Base-by-base conservation (phyloP, 2,888 invertebrate species). In the Anticlea derivata region DNA sequence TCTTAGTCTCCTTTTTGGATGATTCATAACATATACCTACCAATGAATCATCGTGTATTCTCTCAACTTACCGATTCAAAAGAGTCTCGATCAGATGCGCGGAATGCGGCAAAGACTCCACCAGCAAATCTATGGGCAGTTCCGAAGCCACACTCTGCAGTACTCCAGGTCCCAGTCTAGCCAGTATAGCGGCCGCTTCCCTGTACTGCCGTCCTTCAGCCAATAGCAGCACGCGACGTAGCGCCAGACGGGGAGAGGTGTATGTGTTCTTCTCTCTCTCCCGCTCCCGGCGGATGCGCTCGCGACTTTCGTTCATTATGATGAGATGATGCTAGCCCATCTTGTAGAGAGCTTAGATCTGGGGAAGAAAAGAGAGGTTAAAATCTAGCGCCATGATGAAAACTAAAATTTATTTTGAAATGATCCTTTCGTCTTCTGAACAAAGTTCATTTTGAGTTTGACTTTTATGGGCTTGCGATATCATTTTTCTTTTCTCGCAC, bases 71-170 rank as follows among this genome's bases (percentile, higher is more conserved):
- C 94, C 94, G 92, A 64, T 92, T 92, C 53, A 94, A 95, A 12
- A 98, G 92, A 0, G 97, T 96, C 78, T 98, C 98, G 63, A 98
- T 89, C 37, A 98, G 92, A 65, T 96, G 95, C 1, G 98, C 93
- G 10, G 96, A 96, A 77, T 96, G 96, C 0, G 98, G 98, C 79
- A 98, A 89, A 1, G 97, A 95, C 65, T 97, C 97, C n/a, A 97
- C 94, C 63, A 98, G 91, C 62, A 97, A 89, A 76, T 97, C 97
- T 41, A 97, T 92, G 0, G 98, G 98, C 58, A 98, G 89, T 59
- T 97, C 97, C 0, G 93, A 84, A 0, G 95, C 93, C 1, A 95
- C 94, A 1, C 94, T 93, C 58, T 95, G 94, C 63, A 98, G 91
- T 1, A 97, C 96, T 0, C 95, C 94, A 29, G 95, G 94, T 2